Evolutionary conservation across 1,140 invertebrate genomes (phyloP), one percentile per base, ranked within the genome.

Genomic region (Drosophila subpulchrella): DNA sequence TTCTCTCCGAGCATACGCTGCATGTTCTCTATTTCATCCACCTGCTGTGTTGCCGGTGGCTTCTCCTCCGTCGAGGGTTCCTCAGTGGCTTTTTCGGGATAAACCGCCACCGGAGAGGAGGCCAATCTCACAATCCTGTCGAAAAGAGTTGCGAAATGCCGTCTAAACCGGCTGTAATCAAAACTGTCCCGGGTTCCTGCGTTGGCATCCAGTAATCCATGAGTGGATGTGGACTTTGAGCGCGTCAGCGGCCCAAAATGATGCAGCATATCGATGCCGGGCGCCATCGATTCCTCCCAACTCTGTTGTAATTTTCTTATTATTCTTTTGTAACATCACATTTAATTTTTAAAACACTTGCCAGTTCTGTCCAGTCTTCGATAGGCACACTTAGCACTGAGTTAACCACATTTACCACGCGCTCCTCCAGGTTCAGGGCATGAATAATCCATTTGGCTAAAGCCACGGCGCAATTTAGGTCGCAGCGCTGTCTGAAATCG

Each of bases 281-380:
- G 88, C 10, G 82, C 81, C 81, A 91, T 91, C 24, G 89, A 91
- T 80, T 91, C 91, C 57, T 92, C 91, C 91, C 91, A 92, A 54
- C 85, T 91, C 91, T 92, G 27, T 0, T 8, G 36, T 44, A 30
- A 51, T 50, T 41, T 34, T 32, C 6, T 60, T 47, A n/a, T 36
- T 50, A 41, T 32, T 34, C 51, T 53, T 15, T 36, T 20, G 38
- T 15, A 32, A n/a, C 46, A 5, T 46, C 24, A n/a, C 0, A 36
- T 20, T 62, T 12, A 59, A 51, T 13, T 5, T 34, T 61, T 4
- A 3, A 20, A 15, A 1, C 34, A 30, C 50, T 38, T 51, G 92
- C 91, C 76, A 89, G 36, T 65, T 92, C 90, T 0, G 78, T 80
- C 90, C 90, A 92, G 61, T 92, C 91, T 51, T 91, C 80, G 6